These are phyloP conservation scores for Agriopis leucophaearia DNA, from an alignment of 2,888 invertebrate species.

Conservation along the genomic window DNA sequence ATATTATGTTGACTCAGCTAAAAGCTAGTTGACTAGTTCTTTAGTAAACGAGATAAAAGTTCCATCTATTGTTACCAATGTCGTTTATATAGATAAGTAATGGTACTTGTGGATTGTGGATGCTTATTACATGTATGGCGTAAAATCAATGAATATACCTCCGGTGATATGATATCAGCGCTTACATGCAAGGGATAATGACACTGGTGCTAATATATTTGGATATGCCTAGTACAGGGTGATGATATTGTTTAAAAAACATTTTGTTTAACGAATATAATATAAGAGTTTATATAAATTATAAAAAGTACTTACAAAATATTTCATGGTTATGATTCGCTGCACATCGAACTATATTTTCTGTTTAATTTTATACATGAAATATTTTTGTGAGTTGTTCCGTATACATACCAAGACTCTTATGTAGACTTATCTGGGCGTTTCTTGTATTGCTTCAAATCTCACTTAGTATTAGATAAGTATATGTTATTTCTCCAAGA, in stretches of 20 bases:
- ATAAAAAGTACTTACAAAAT: background rate
- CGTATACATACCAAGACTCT: no score
- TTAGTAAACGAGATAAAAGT: conserved; percentile 54
- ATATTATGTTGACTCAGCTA: conserved; percentile 55
- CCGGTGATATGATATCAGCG: conserved; percentile 64
- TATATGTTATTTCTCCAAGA: no score
- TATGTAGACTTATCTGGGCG: no score
- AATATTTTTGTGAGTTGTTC: no score
- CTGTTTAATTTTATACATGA: no score
- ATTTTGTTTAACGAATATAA: conserved; percentile 1
- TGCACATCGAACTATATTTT: no score
- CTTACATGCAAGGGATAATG: conserved; percentile 60
- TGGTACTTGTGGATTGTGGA: conserved; percentile 25
- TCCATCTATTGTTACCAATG: conserved; percentile 44
- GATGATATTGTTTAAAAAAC: conserved; percentile 9
- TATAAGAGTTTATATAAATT: background rate
- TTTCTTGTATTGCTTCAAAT: no score
- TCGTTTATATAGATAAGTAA: conserved; percentile 40
- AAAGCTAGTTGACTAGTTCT: conserved; percentile 57
- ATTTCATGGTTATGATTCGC: background rate
- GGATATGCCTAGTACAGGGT: conserved; percentile 49
- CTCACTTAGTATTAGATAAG: no score
- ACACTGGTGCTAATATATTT: conserved; percentile 63
- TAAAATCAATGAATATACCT: conserved; percentile 67
- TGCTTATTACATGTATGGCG: conserved; percentile 46